Evolutionary conservation across 2,888 invertebrate genomes (phyloP), one percentile per base, ranked within the genome.

Genomic region (Marasmarcha lunaedactyla): DNA sequence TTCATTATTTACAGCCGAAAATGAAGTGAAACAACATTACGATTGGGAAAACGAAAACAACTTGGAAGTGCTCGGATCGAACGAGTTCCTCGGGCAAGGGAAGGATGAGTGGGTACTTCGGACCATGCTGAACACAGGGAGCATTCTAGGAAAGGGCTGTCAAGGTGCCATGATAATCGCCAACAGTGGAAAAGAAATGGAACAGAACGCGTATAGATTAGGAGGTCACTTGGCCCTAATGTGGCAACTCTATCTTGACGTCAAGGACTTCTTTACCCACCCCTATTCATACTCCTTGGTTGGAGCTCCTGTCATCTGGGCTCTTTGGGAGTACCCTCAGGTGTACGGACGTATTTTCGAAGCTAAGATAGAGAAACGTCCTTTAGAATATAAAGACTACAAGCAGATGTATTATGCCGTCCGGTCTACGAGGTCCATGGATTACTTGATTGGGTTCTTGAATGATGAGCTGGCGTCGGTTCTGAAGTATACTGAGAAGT

Each of bases 161-260:
- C 74, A 78, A 38, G 73, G 60, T 0, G 81, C 79, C 2, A 78
- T 81, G 76, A 79, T 72, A 45, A 55, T 81, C 1, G 66, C 77
- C 2, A 46, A 50, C 1, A 57, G 54, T 1, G 68, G 69, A 0
- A 53, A 55, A 25, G 53, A 63, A 1, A 55, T 67, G 54, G 78
- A 81, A 39, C 57, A 52, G 10, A 59, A 71, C 35, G 81, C 79
- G 0, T 81, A 79, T 48, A 59, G 54, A 26, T 61, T 81, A 2
- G 81, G 81, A 1, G 78, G 77, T 0, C 81, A 79, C 42, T 53
- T 81, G 33, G 78, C 76, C 0, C 46, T 79, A 10, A 52, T 78
- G n/a, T 81, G 81, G 79, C 81, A 81, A 47, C 52, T 81, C 0
- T 71, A 81, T 42, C 49, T 81, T 2, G 81, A 81, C 38, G 62